phyloP scores from a whole-genome alignment of 1,140 invertebrate genomes.

The Solenopsis invicta region DNA sequence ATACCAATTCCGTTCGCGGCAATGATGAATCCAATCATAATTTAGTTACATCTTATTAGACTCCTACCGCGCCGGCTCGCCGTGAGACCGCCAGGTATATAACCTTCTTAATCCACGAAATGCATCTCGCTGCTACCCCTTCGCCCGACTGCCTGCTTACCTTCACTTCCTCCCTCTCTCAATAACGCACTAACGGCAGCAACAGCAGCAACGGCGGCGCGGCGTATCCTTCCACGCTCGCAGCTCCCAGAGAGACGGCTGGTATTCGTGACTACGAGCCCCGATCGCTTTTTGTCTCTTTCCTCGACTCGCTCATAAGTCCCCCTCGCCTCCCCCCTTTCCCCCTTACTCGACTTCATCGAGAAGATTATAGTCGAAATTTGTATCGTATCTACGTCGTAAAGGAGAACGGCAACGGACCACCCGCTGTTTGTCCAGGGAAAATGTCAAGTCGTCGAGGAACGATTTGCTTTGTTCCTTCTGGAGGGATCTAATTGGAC shows the following conservation, averaged over 20 bases:
- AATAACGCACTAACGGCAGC: slow-evolving; percentile 58
- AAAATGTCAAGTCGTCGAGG: slow-evolving; percentile 50
- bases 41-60: slow-evolving; percentile 87
- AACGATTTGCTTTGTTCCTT: slow-evolving; percentile 50
- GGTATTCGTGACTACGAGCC: slow-evolving; percentile 53
- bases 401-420: slow-evolving; percentile 25
- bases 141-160: slow-evolving; percentile 43
- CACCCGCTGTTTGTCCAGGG: slow-evolving; percentile 47
- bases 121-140: slow-evolving; percentile 80
- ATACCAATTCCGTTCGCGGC: slow-evolving; percentile 83
- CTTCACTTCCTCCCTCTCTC: slow-evolving; percentile 20
- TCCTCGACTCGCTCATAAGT: slow-evolving; percentile 56
- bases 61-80: slow-evolving; percentile 85
- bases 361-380: slow-evolving; percentile 59
- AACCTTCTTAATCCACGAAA: slow-evolving; percentile 85
- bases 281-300: slow-evolving; percentile 68
- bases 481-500: slow-evolving; percentile 48
- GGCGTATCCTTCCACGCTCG: slow-evolving; percentile 21
- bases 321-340: no score
- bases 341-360: slow-evolving; percentile 56
- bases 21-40: slow-evolving; percentile 87
- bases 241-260: slow-evolving; percentile 36
- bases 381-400: slow-evolving; percentile 19
- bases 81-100: slow-evolving; percentile 84
- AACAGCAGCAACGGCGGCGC: background rate